Evolutionary conservation across 2,797 vertebrate genomes (phyloP).

Genomic region (Lepus oiostolus): DNA sequence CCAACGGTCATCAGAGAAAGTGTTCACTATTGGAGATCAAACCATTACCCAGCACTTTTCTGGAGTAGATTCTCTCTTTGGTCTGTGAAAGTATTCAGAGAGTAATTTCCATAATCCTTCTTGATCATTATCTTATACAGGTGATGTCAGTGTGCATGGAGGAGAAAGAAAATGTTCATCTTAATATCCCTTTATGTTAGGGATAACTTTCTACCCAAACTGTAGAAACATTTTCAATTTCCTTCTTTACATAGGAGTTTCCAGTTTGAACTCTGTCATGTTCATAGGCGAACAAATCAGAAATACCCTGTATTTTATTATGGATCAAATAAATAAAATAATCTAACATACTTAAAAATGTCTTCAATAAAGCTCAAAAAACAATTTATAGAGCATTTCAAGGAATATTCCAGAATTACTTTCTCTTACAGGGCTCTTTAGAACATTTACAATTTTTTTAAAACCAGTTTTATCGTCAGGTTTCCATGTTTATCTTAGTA

Average conservation of each 20-base stretch:
- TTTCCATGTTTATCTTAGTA: constrained; percentile 33
- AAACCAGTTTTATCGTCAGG: neutral
- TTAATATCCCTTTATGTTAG: constrained; percentile 24
- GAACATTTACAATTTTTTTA: neutral
- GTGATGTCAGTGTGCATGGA: neutral
- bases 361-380: neutral
- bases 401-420: constrained; percentile 1
- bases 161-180: neutral
- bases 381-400: neutral
- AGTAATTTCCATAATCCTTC: constrained; percentile 50
- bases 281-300: neutral
- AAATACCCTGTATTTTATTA: constrained; percentile 6
- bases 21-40: constrained; percentile 63
- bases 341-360: neutral
- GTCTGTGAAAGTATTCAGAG: constrained; percentile 43
- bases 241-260: neutral
- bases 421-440: neutral
- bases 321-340: constrained; percentile 13
- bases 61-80: constrained; percentile 24
- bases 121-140: constrained; percentile 48
- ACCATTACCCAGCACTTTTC: constrained; percentile 58
- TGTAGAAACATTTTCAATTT: neutral
- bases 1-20: constrained; percentile 73
- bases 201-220: neutral
- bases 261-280: neutral